Base-by-base conservation (phyloP, 2,888 invertebrate species). In the Piscicola geometra region DNA sequence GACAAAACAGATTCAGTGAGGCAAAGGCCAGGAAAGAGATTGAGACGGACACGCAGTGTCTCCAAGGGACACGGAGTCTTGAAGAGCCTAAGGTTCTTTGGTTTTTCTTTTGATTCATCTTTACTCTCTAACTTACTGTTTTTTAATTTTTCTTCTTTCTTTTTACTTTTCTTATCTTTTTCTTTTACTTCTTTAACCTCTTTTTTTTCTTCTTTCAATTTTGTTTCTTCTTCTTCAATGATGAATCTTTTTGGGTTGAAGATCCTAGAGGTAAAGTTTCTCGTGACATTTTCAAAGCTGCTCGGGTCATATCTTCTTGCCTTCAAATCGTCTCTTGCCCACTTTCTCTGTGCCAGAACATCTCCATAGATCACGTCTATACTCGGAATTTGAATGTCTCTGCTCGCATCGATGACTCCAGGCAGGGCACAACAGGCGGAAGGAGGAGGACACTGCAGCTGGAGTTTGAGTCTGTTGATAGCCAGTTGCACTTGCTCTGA, bases 401-500 rank as follows among this genome's bases (percentile, higher is more conserved):
- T 25, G 3, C n/a, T 25, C 3, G 21, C 12, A 56, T 56, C 25
- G 5, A 56, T 5, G 3, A 56, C 60, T 25, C 60, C 60, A 25
- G 60, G 60, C 9, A 56, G 21, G 25, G 60, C 60, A 56, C 60
- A 56, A 56, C 3, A 18, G 3, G 15, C 21, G 9, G 60, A 5
- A 56, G 5, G n/a, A 5, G 5, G 3, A 25, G 60, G 60, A 56
- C 60, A 56, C n/a, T 25, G 25, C 3, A 56, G 60, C n/a, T 56
- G 60, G 9, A 3, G 21, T 56, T 56, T 56, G 25, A 56, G 21
- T 56, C 60, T 56, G 60, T 56, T 56, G 21, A 21, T 56, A 3
- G 60, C 60, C 60, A 56, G 3, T 56, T 56, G 9, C 25, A 56
- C 60, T 21, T 56, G n/a, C n/a, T 56, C 60, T 15, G 60, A 56